phyloP scores from a whole-genome alignment of 2,888 invertebrate genomes.

The Drosophila mulleri region DNA sequence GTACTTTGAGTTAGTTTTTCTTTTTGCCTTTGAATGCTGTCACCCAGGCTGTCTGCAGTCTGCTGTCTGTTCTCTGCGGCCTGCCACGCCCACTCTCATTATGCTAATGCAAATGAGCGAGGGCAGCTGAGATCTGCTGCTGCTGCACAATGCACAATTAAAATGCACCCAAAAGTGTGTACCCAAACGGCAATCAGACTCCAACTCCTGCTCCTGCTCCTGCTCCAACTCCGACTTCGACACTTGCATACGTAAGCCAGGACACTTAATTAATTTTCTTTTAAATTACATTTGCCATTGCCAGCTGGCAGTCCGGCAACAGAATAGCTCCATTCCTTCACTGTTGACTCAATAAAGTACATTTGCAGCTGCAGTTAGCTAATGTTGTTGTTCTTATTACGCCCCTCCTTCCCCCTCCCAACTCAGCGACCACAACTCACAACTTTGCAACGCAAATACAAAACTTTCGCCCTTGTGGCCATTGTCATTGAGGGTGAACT shows the following conservation, averaged over 20 bases:
- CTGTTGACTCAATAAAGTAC: slow-evolving; percentile 70
- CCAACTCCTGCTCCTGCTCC: too few species aligned
- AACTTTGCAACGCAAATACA: slow-evolving; percentile 35
- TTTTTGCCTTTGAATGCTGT: neutral
- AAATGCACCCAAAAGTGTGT: slow-evolving; percentile 60
- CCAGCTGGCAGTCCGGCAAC: slow-evolving; percentile 39
- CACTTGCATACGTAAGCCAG: slow-evolving; percentile 24
- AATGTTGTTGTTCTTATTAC: slow-evolving; percentile 18
- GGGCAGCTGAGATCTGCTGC: slow-evolving; percentile 2
- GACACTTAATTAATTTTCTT: slow-evolving; percentile 76
- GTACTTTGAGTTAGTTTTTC: slow-evolving; percentile 23
- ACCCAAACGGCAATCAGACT: slow-evolving; percentile 9
- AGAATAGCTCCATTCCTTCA: slow-evolving; percentile 53
- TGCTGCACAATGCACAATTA: slow-evolving; percentile 54
- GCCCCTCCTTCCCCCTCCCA: neutral
- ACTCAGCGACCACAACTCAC: neutral
- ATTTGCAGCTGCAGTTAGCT: slow-evolving; percentile 39
- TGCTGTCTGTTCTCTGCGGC: neutral
- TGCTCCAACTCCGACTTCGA: neutral
- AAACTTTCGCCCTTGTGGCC: slow-evolving; percentile 30
- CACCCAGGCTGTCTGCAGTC: neutral
- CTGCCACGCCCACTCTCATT: slow-evolving; percentile 46
- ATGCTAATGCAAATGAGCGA: slow-evolving; percentile 70
- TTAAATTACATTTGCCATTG: slow-evolving; percentile 68
- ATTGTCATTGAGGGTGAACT: slow-evolving; percentile 38